Conservation (phyloP, 2,888 invertebrate species). For the Blastobasis lacticolella region DNA sequence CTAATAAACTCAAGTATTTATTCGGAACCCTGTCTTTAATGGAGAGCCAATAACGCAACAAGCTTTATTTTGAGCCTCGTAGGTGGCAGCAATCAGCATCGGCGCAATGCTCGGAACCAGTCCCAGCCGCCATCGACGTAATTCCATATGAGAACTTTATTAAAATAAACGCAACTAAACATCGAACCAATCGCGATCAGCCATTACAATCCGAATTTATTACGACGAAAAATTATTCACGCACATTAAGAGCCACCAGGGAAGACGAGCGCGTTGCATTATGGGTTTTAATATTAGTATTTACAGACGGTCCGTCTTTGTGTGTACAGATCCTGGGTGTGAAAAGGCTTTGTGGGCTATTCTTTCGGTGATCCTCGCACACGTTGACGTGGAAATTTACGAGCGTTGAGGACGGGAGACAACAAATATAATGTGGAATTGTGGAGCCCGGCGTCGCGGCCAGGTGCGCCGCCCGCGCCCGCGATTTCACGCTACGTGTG, state of each 20-base stretch:
- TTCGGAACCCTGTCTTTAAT: constrained; percentile 36
- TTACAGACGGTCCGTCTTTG: constrained; percentile 47
- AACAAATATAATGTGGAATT: constrained; percentile 62
- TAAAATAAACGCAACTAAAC: constrained; percentile 54
- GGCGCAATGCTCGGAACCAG: constrained; percentile 48
- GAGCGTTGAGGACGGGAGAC: constrained; percentile 70
- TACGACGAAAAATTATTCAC: constrained; percentile 70
- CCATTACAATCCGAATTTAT: constrained; percentile 70
- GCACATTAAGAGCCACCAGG: constrained; percentile 52
- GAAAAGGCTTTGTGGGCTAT: constrained; percentile 63
- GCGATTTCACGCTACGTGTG: constrained; percentile 72
- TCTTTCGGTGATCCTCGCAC: constrained; percentile 69
- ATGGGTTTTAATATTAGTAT: constrained; percentile 36
- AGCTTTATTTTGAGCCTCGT: constrained; percentile 32
- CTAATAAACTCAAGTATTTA: constrained; percentile 43
- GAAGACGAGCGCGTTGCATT: constrained; percentile 39
- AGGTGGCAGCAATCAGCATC: constrained; percentile 46
- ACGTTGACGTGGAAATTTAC: constrained; percentile 72
- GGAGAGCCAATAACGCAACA: constrained; percentile 39
- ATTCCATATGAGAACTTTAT: constrained; percentile 41
- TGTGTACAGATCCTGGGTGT: constrained; percentile 50
- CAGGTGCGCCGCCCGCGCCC: constrained; percentile 60
- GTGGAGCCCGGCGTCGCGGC: constrained; percentile 34
- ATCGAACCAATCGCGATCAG: constrained; percentile 60
- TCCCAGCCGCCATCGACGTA: constrained; percentile 26